Evolutionary conservation across 2,888 invertebrate genomes (phyloP), one percentile per base, ranked within the genome.

Genomic region (Drosophila paranaensis): DNA sequence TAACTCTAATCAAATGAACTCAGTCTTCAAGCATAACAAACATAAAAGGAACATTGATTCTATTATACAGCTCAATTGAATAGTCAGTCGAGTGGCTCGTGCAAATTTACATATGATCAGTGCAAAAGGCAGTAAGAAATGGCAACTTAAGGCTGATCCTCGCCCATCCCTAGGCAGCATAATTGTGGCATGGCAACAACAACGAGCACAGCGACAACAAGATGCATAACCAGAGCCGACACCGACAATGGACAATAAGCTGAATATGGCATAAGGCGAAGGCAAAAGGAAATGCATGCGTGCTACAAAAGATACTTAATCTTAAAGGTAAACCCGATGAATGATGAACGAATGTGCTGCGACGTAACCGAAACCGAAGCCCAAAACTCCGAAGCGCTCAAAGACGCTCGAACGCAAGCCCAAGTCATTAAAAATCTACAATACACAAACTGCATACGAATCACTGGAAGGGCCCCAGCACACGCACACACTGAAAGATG

Each of bases 381-480:
- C 77, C 71, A 71, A 76, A 67, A 61, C 68, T 35, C 51, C 51
- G 61, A 60, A 75, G 54, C 65, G 67, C 62, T 74, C 66, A 69
- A 63, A 78, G 54, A 25, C 45, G 61, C 33, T 62, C 60, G 54
- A 53, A 77, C 87, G 86, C 85, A 88, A 83, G 85, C 88, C 85
- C 85, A 88, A 88, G 84, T 86, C 85, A 86, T 86, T 86, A 87
- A 86, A 88, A 88, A 88, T 77, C 71, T 73, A 86, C 86, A 86
- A 88, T 82, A 81, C 85, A 82, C 81, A 85, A 88, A 88, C 87
- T 82, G 88, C 87, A 86, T 86, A 88, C 88, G 88, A 88, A 86
- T 88, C 81, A 86, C 84, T 82, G 74, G 72, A 81, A 78, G 74
- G 81, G 80, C 71, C 76, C 63, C 79, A 69, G 77, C 77, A 77